These are phyloP conservation scores for Pasiphila rectangulata DNA, from an alignment of 2,888 invertebrate species.

Conservation along the genomic window DNA sequence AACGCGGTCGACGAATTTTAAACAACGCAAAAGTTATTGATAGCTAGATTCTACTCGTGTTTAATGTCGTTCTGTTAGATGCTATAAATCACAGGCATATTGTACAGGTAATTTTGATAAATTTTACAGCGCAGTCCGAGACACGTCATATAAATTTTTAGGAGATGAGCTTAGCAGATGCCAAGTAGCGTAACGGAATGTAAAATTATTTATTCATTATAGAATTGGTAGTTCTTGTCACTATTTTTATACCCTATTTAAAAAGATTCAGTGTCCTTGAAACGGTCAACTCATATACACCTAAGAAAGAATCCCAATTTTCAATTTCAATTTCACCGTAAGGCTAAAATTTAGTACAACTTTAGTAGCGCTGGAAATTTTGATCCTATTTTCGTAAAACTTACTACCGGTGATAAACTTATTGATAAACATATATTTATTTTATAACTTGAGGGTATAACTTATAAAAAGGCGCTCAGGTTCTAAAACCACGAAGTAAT, in stretches of 20 bases:
- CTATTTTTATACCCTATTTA: no score
- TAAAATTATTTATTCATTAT: no score
- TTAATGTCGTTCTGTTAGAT: constrained; percentile 48
- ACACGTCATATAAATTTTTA: no score
- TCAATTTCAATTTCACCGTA: no score
- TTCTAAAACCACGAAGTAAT: not conserved
- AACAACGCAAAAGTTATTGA: constrained; percentile 62
- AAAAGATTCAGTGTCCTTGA: no score
- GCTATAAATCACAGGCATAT: not conserved
- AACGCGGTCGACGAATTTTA: constrained; percentile 68
- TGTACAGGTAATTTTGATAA: no score
- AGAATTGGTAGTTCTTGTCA: no score
- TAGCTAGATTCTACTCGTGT: constrained; percentile 56
- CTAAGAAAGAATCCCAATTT: no score
- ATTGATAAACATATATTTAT: constrained; percentile 26
- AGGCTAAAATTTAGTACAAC: no score
- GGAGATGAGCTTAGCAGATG: no score
- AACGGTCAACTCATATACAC: no score
- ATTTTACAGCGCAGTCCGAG: no score
- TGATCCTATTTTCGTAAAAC: not conserved
- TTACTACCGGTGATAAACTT: not conserved
- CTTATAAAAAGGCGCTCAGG: not conserved
- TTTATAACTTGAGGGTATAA: not conserved
- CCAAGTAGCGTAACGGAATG: not conserved
- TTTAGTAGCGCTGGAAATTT: not conserved